These are phyloP conservation scores for Limenitis camilla DNA, from an alignment of 2,888 invertebrate species.

Conservation along the genomic window DNA sequence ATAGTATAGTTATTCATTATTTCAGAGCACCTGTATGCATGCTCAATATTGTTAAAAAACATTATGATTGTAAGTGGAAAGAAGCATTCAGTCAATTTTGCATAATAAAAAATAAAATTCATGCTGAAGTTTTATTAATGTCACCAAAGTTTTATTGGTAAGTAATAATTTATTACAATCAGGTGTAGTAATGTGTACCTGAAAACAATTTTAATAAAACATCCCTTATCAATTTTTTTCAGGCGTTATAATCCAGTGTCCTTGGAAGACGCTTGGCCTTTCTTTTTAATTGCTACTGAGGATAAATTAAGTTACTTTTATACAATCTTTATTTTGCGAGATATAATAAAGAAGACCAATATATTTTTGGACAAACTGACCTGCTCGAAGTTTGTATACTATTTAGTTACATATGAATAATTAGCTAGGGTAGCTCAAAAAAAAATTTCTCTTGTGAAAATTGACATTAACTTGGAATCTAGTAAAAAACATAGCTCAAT, in stretches of 20 bases:
- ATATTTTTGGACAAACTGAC: slow-evolving; percentile 25
- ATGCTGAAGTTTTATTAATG: slow-evolving; percentile 24
- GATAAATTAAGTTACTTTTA: slow-evolving; percentile 39
- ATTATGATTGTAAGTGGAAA: slow-evolving; percentile 35
- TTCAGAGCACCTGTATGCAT: slow-evolving; percentile 11
- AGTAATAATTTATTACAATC: no score
- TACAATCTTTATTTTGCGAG: slow-evolving; percentile 42
- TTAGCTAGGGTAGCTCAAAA: not conserved
- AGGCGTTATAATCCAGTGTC: slow-evolving; percentile 30
- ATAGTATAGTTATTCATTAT: slow-evolving; percentile 30
- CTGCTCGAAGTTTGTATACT: slow-evolving; percentile 34
- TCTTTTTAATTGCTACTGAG: slow-evolving; percentile 37
- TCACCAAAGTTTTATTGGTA: slow-evolving; percentile 43
- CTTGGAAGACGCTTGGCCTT: slow-evolving; percentile 35
- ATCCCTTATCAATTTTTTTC: no score
- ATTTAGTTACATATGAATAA: not conserved
- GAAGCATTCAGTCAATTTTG: slow-evolving; percentile 33
- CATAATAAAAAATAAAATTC: slow-evolving; percentile 24
- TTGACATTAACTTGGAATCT: not conserved
- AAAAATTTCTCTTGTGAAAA: not conserved
- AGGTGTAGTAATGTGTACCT: no score
- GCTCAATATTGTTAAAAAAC: slow-evolving; percentile 25
- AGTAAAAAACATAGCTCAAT: not conserved
- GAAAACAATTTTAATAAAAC: no score
- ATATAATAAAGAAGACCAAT: slow-evolving; percentile 34